phyloP scores from a whole-genome alignment of 2,797 vertebrate genomes.

The Sciurus carolinensis region DNA sequence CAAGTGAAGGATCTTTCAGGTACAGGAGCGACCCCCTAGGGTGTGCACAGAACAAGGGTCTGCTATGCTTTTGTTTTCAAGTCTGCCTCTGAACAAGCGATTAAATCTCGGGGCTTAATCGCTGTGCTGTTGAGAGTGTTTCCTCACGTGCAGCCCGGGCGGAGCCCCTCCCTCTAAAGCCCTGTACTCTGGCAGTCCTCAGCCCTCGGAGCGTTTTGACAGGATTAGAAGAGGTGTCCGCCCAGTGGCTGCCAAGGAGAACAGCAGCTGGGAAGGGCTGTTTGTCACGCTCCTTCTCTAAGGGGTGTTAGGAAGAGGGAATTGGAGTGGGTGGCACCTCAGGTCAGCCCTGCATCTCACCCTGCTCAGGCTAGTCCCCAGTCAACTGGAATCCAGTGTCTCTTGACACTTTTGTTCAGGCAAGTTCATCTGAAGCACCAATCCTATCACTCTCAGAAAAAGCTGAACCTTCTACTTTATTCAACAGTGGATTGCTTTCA shows the following conservation, averaged over 20 bases:
- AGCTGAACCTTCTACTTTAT: not conserved
- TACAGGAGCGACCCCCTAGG: not conserved
- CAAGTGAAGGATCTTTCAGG: not conserved
- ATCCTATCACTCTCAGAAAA: not conserved
- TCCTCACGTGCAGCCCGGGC: not conserved
- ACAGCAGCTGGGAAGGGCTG: not conserved
- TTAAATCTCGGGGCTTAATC: constrained; percentile 44
- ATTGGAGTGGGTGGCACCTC: fast-evolving
- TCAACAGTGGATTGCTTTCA: not conserved
- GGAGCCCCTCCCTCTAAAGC: no score
- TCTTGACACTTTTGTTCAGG: not conserved
- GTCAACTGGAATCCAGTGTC: fast-evolving
- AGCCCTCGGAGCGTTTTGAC: not conserved
- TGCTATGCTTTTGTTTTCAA: constrained; percentile 19
- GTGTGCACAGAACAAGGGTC: not conserved
- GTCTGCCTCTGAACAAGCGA: constrained; percentile 4
- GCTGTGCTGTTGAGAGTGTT: not conserved
- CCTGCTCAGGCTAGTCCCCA: not conserved
- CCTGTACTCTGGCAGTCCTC: not conserved
- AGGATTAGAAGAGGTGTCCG: not conserved
- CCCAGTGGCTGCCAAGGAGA: not conserved
- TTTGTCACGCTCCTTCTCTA: not conserved
- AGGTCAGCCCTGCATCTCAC: not conserved
- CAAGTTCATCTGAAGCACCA: not conserved
- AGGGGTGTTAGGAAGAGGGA: not conserved